Evolutionary conservation across 2,888 invertebrate species (phyloP).

Genomic region (Cordylochernes scorpioides): DNA sequence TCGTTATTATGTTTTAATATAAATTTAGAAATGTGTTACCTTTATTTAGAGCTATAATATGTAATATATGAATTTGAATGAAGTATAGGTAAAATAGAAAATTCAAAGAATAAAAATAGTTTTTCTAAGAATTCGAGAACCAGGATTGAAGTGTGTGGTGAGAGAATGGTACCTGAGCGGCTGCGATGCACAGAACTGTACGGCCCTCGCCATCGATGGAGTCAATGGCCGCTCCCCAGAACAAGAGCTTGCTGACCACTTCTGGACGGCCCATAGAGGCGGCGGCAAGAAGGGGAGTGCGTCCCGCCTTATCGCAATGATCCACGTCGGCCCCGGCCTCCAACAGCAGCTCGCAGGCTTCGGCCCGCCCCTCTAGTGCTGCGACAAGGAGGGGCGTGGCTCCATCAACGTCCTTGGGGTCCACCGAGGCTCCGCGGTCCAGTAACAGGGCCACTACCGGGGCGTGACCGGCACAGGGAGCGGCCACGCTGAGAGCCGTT

Average conservation of each 20-base stretch:
- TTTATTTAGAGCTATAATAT: too few relatives aligned
- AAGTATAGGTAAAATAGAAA: too few relatives aligned
- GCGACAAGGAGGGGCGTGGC: conserved; percentile 68
- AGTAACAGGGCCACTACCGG: conserved; percentile 31
- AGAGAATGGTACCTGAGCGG: too few relatives aligned
- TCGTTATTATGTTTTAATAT: too few relatives aligned
- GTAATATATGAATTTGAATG: too few relatives aligned
- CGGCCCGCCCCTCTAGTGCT: conserved; percentile 69
- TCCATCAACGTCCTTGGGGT: conserved; percentile 53
- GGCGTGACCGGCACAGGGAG: conserved; percentile 37
- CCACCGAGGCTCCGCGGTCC: conserved; percentile 53
- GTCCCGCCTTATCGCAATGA: conserved; percentile 47
- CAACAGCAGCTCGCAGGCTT: conserved; percentile 63
- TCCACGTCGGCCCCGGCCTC: conserved; percentile 82
- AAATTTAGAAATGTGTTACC: too few relatives aligned
- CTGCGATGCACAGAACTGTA: conserved; percentile 34
- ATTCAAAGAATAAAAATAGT: too few relatives aligned
- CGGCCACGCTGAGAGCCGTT: conserved; percentile 62
- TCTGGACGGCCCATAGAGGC: conserved; percentile 71
- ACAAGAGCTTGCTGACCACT: conserved; percentile 55
- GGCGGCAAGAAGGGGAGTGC: conserved; percentile 57
- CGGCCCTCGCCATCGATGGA: conserved; percentile 78
- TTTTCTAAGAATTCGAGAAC: too few relatives aligned
- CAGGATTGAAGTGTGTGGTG: too few relatives aligned
- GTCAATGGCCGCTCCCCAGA: conserved; percentile 88